Percentiles rank a stretch among this genome's conserved stretches.
Conservation (phyloP, 2,888 invertebrate species). For the Mermis nigrescens region DNA sequence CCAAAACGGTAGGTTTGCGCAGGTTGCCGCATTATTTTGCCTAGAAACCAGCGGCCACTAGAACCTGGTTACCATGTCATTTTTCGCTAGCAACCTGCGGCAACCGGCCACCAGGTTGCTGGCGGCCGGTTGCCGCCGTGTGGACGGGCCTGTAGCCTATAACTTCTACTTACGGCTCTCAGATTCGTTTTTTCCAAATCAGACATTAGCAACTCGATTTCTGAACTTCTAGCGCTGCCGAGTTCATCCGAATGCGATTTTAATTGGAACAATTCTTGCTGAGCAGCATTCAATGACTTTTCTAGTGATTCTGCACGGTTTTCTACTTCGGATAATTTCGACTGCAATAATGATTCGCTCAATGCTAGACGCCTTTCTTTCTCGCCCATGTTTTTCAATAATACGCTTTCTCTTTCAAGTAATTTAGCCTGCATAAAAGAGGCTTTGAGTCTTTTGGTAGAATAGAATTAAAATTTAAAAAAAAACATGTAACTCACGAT, state of each 20-base stretch:
- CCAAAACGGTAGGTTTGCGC: no score
- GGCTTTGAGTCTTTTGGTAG: no score
- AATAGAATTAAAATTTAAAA: neutral
- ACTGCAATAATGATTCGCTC: constrained; percentile 32
- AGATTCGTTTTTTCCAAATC: constrained; percentile 40
- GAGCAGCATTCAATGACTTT: constrained; percentile 22
- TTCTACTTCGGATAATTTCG: constrained; percentile 36
- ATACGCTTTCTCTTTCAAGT: constrained; percentile 20
- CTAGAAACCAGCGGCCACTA: no score
- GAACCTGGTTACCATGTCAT: no score
- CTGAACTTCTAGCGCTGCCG: constrained; percentile 32
- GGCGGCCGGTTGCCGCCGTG: no score
- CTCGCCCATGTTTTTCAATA: constrained; percentile 33
- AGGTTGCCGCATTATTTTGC: no score
- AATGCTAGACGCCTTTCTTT: constrained; percentile 35
- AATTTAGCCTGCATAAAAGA: constrained; percentile 8
- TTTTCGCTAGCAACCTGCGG: no score
- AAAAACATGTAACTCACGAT: no score
- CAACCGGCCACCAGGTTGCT: no score
- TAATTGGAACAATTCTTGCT: constrained; percentile 9
- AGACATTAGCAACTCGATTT: constrained; percentile 39
- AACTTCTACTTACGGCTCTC: constrained; percentile 24
- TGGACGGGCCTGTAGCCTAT: no score
- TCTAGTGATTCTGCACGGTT: constrained; percentile 32
- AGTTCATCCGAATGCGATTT: constrained; percentile 13